Evolutionary conservation across 2,797 vertebrate genomes (phyloP).

Genomic region (Phrynocephalus vlangalii): DNA sequence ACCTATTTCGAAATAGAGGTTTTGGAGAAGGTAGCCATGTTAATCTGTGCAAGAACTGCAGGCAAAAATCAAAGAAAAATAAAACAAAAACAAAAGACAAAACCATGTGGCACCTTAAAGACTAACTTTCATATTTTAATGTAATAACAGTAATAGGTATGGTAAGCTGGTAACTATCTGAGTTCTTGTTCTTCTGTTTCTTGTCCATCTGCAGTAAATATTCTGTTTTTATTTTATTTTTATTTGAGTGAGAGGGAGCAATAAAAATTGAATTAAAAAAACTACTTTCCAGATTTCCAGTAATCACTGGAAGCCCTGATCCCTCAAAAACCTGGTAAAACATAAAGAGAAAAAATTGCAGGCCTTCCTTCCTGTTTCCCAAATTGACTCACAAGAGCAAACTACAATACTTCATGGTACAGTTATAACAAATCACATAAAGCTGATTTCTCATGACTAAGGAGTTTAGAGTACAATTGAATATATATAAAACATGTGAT

Average conservation of each 20-base stretch:
- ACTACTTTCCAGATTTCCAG: background rate
- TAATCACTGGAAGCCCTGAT: background rate
- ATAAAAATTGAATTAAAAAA: background rate
- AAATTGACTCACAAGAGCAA: background rate
- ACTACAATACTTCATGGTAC: background rate
- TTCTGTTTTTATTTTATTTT: background rate
- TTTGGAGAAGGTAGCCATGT: background rate
- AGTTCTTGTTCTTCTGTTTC: background rate
- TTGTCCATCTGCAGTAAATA: background rate
- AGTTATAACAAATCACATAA: background rate
- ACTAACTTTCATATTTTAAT: no score
- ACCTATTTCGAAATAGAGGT: conserved; percentile 24
- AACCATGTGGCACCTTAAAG: no score
- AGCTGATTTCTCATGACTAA: background rate
- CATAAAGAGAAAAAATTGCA: background rate
- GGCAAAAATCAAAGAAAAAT: no score
- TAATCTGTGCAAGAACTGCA: no score
- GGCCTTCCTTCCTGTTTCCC: background rate
- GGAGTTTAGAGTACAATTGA: background rate
- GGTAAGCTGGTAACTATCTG: background rate
- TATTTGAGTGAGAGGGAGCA: background rate
- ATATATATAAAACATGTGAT: background rate
- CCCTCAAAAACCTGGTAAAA: background rate
- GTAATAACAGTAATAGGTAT: background rate
- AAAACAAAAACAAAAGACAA: no score